These are phyloP conservation scores for Tipula confusa DNA, from an alignment of 2,888 invertebrate genomes.

Conservation along the genomic window DNA sequence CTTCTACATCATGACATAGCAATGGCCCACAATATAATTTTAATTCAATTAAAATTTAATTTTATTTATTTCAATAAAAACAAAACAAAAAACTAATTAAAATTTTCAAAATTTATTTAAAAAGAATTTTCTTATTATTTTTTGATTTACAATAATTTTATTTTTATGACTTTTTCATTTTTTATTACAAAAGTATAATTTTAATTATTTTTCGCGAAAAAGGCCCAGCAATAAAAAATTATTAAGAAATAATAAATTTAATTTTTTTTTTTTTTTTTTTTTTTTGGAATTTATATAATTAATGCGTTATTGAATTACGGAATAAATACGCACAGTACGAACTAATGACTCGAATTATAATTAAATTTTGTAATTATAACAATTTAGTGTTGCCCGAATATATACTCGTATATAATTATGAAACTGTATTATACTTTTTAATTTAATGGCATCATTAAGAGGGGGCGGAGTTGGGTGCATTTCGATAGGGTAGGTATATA, in stretches of 20 bases:
- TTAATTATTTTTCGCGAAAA: neutral
- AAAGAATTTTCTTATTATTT: neutral
- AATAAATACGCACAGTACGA: neutral
- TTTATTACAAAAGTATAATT: neutral
- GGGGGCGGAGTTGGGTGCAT: no score
- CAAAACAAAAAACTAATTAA: constrained; percentile 12
- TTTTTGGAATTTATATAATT: neutral
- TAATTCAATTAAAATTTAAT: neutral
- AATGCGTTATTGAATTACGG: neutral
- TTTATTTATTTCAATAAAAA: constrained; percentile 25
- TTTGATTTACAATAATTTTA: neutral
- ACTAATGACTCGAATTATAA: neutral
- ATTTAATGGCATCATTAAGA: no score
- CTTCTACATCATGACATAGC: neutral
- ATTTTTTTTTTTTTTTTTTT: neutral
- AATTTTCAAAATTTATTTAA: neutral
- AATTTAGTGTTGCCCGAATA: neutral
- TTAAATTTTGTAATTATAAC: neutral
- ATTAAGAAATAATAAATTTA: neutral
- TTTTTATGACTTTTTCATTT: constrained; percentile 21
- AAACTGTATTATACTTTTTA: no score
- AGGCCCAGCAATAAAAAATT: neutral
- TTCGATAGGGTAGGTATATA: no score
- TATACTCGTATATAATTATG: no score
- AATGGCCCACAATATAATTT: neutral